Conservation (phyloP, 2,113 vertebrate species). For the Ochotona curzoniae region DNA sequence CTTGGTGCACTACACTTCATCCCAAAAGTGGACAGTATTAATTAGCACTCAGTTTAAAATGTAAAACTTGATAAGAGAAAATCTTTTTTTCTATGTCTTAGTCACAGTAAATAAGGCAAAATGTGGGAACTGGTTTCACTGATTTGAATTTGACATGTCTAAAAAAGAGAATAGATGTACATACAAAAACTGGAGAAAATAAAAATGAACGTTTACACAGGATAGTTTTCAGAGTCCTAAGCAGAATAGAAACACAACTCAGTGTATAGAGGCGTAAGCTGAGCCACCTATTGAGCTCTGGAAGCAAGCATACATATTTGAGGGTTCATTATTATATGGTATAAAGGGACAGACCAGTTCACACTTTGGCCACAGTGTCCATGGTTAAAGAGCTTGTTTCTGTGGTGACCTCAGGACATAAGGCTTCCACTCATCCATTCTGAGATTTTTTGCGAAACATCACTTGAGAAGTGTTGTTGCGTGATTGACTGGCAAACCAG, state of each 20-base stretch:
- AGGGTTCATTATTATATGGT: background rate
- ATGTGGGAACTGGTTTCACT: background rate
- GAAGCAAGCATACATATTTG: background rate
- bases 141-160: background rate
- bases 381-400: background rate
- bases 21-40: background rate
- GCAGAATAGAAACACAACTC: background rate
- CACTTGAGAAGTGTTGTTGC: background rate
- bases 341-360: background rate
- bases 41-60: background rate
- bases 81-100: background rate
- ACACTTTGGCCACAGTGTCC: background rate
- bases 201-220: background rate
- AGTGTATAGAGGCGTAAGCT: background rate
- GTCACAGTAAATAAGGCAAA: background rate
- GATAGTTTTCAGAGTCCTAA: background rate
- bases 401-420: background rate
- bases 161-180: background rate
- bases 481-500: background rate
- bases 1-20: no score
- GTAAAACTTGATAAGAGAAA: background rate
- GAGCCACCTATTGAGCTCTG: background rate
- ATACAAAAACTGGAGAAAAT: background rate
- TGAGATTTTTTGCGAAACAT: background rate
- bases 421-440: background rate